Percentiles rank a stretch among this genome's conserved stretches.
These are phyloP conservation scores for Anniella stebbinsi DNA, from an alignment of 2,797 vertebrate genomes.

Conservation along the genomic window DNA sequence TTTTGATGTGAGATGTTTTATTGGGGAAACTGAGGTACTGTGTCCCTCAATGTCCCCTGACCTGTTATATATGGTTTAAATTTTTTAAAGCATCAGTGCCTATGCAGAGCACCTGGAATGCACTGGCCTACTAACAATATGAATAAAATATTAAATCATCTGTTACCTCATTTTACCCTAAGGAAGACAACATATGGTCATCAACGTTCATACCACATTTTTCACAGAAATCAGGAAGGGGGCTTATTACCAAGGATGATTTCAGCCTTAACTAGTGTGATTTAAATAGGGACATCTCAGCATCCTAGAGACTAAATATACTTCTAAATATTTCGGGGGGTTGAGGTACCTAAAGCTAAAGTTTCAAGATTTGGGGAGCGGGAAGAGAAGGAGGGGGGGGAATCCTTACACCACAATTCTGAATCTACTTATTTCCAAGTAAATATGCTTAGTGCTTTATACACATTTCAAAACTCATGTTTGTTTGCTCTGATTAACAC, in stretches of 20 bases:
- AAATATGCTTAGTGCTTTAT: neutral
- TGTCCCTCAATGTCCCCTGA: neutral
- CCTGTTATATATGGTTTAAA: neutral
- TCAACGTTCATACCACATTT: neutral
- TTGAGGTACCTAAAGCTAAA: neutral
- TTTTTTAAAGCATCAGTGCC: neutral
- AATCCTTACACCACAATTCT: neutral
- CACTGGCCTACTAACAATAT: neutral
- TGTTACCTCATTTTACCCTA: neutral
- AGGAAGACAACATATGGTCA: neutral
- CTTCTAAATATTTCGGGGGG: neutral
- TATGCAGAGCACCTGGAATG: neutral
- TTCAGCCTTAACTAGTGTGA: neutral
- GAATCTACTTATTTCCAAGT: neutral
- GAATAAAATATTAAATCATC: neutral
- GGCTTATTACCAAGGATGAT: neutral
- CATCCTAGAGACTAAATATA: neutral
- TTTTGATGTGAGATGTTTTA: neutral
- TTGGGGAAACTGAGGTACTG: neutral
- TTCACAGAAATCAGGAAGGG: neutral
- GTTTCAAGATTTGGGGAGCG: no score
- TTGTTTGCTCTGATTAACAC: conserved; percentile 57
- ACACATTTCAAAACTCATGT: neutral
- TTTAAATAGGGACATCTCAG: neutral
- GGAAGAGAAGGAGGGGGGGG: neutral